Conservation (phyloP, 1,140 invertebrate genomes). For the Lanistes nyassanus region DNA sequence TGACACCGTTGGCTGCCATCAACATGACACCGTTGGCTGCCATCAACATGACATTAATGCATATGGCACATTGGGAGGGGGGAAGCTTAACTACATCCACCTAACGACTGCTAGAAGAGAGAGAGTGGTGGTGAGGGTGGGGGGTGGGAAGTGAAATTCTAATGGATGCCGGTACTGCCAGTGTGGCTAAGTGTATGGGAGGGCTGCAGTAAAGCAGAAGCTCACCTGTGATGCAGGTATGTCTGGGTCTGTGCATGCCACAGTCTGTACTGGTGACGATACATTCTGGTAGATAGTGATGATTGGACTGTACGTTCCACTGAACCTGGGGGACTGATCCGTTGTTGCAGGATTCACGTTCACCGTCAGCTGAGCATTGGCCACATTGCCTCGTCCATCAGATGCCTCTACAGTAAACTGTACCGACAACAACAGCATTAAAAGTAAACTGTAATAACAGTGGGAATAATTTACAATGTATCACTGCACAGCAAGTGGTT, state of each 20-base stretch:
- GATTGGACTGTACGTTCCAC: background rate
- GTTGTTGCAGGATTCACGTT: background rate
- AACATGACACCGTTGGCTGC: background rate
- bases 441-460: background rate
- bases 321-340: slow-evolving; percentile 16
- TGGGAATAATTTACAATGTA: background rate
- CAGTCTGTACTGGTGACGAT: background rate
- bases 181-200: no score
- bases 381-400: slow-evolving; percentile 7
- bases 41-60: no score
- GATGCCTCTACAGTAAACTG: slow-evolving; percentile 25
- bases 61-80: no score
- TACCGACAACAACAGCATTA: no score
- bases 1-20: no score
- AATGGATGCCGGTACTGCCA: no score
- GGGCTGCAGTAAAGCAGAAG: no score
- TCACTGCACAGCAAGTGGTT: slow-evolving; percentile 21
- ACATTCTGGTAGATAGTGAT: slow-evolving; percentile 13
- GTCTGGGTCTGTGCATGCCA: slow-evolving; percentile 23
- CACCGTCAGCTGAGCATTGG: slow-evolving; percentile 5
- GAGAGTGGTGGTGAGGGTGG: no score
- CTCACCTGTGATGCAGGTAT: background rate
- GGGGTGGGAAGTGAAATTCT: no score
- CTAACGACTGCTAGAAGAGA: no score
- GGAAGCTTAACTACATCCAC: no score